Conservation (phyloP, 2,797 vertebrate genomes). For the Paramormyrops hopkinsi region DNA sequence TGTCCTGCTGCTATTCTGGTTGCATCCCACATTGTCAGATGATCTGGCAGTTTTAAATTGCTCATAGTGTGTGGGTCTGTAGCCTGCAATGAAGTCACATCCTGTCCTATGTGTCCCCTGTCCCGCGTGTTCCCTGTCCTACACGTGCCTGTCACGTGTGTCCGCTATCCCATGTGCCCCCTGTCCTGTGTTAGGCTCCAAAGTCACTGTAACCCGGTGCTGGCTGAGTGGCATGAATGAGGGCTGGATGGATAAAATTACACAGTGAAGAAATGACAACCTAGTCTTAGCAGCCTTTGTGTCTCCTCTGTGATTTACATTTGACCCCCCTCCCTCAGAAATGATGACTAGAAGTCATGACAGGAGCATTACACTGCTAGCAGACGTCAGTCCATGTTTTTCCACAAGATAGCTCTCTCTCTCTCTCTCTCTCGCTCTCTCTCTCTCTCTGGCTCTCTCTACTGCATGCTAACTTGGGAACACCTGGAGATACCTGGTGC, state of each 20-base stretch:
- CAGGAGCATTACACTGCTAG: not conserved
- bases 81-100: not conserved
- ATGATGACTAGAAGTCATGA: not conserved
- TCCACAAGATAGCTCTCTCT: not conserved
- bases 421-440: not conserved
- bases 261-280: not conserved
- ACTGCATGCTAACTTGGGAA: slow-evolving; percentile 15
- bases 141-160: not conserved
- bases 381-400: not conserved
- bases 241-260: not conserved
- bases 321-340: not conserved
- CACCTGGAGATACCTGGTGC: not conserved
- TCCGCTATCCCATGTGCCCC: not conserved
- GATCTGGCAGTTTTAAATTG: not conserved
- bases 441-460: not conserved
- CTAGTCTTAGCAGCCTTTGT: not conserved
- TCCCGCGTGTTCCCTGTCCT: not conserved
- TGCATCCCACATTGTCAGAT: not conserved
- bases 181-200: not conserved
- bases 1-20: not conserved
- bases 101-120: not conserved
- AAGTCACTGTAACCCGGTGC: not conserved
- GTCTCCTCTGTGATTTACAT: not conserved
- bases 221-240: not conserved
- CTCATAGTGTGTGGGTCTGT: not conserved